A percentile compares a stretch with the other conserved stretches of the same genome.
Evolutionary conservation across 2,888 invertebrate species (phyloP).

Genomic region (Standfussiana lucernea): DNA sequence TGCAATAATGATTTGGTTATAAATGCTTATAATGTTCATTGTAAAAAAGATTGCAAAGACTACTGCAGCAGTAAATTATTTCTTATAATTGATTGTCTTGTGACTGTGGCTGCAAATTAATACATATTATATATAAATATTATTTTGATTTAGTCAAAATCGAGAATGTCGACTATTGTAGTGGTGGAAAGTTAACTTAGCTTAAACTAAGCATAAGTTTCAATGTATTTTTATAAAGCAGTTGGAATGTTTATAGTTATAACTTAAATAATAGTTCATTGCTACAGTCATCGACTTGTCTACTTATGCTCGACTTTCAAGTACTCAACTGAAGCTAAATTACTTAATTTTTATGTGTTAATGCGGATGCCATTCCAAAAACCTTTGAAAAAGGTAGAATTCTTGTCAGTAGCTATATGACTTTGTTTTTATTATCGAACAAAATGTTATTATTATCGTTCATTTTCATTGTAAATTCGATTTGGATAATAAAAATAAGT

Average conservation of each 20-base stretch:
- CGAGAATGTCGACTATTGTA: slow-evolving; percentile 48
- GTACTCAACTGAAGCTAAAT: slow-evolving; percentile 66
- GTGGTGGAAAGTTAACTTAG: slow-evolving; percentile 39
- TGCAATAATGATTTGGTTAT: slow-evolving; percentile 23
- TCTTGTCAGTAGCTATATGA: slow-evolving; percentile 89
- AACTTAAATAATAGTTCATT: slow-evolving; percentile 30
- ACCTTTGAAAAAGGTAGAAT: slow-evolving; percentile 89
- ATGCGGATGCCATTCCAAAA: slow-evolving; percentile 88
- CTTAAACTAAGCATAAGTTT: slow-evolving; percentile 25
- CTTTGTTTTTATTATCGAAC: slow-evolving; percentile 82
- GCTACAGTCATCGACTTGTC: slow-evolving; percentile 52
- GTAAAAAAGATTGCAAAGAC: slow-evolving; percentile 32
- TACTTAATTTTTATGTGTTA: slow-evolving; percentile 72
- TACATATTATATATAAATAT: slow-evolving; percentile 41
- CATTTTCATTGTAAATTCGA: slow-evolving; percentile 88
- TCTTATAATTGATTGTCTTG: slow-evolving; percentile 26
- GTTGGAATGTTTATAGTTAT: slow-evolving; percentile 32
- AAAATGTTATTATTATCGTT: slow-evolving; percentile 81
- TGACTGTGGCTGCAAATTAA: slow-evolving; percentile 40
- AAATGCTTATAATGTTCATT: neutral
- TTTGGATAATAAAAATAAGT: slow-evolving; percentile 86
- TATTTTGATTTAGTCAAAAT: slow-evolving; percentile 49
- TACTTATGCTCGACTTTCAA: slow-evolving; percentile 52
- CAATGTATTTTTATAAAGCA: slow-evolving; percentile 58
- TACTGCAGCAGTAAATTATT: slow-evolving; percentile 50